These are phyloP conservation scores for Alloscopus bannaensis DNA, from an alignment of 2,888 invertebrate genomes.

Conservation along the genomic window DNA sequence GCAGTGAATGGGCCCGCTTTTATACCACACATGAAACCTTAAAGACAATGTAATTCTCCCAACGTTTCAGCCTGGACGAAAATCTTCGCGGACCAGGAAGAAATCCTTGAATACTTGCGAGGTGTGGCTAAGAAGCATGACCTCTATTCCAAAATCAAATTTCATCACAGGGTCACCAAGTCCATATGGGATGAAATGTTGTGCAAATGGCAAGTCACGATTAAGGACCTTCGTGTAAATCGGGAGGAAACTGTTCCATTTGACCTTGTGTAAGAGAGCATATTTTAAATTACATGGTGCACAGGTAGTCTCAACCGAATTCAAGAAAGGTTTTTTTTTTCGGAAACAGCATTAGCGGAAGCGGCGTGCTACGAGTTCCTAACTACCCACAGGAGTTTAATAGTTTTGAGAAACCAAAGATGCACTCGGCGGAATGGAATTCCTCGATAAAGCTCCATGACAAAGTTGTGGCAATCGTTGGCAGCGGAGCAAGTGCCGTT, in stretches of 20 bases:
- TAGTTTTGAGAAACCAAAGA: slow-evolving; percentile 31
- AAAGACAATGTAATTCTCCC: neutral
- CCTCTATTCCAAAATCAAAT: slow-evolving; percentile 52
- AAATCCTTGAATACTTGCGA: slow-evolving; percentile 60
- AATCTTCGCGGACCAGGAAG: slow-evolving; percentile 49
- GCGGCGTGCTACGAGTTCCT: slow-evolving; percentile 59
- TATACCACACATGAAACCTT: neutral
- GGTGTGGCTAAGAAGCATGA: slow-evolving; percentile 50
- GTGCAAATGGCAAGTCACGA: slow-evolving; percentile 42
- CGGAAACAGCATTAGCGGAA: slow-evolving; percentile 54
- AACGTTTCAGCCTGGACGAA: slow-evolving; percentile 54
- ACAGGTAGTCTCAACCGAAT: too few relatives aligned
- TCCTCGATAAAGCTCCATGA: slow-evolving; percentile 36
- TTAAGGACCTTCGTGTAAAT: neutral
- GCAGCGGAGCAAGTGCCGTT: slow-evolving; percentile 63
- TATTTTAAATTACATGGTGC: too few relatives aligned
- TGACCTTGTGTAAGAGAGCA: too few relatives aligned
- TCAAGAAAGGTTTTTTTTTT: slow-evolving; percentile 28
- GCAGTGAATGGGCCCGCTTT: too few relatives aligned
- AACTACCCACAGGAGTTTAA: slow-evolving; percentile 56
- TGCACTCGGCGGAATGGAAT: slow-evolving; percentile 65
- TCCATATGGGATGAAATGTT: slow-evolving; percentile 40
- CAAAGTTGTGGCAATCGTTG: slow-evolving; percentile 62
- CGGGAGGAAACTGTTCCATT: slow-evolving; percentile 20
- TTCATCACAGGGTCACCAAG: slow-evolving; percentile 43